Evolutionary conservation across 2,888 invertebrate species (phyloP), one percentile per base, ranked within the genome.

Genomic region (Drosophila robusta): DNA sequence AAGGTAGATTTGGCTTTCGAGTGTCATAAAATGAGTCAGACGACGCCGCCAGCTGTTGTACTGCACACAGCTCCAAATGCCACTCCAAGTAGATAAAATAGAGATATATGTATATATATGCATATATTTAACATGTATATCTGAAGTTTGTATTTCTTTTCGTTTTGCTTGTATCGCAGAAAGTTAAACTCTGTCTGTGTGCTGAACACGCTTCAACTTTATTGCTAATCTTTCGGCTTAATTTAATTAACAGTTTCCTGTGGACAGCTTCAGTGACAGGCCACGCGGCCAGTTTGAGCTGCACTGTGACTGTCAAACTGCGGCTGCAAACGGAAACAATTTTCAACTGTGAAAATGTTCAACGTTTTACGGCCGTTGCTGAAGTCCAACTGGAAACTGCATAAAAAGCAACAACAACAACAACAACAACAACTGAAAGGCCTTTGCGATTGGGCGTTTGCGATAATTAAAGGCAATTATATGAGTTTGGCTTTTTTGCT

Each of bases 401-500:
- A 76, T 29, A 54, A 58, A 41, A 42, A 55, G 26, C 24, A 47
- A 36, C 49, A 38, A 5, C 36, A 55, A 52, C 36, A 41, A 38
- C 57, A 36, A n/a, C 60, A 47, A 60, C 44, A 62, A 49, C 66
- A 41, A 61, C 46, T 62, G 66, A 46, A 70, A 70, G 69, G 71
- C 69, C 72, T 69, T 67, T 80, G 79, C 82, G 90, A 91, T 91
- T 88, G 89, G 90, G 89, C 90, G 90, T 89, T 81, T 80, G 89
- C 73, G 90, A 90, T 90, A 90, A 90, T 90, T 91, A 88, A 83
- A 86, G 77, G 77, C 88, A 83, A 82, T 86, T 83, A 85, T 81
- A 76, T 77, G 74, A 80, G 67, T 80, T 77, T 70, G 64, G 70
- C 60, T 75, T 69, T 29, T 65, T 72, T 74, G 78, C 67, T 80